phyloP scores from a whole-genome alignment of 2,797 vertebrate species.

The Eulemur mongoz region DNA sequence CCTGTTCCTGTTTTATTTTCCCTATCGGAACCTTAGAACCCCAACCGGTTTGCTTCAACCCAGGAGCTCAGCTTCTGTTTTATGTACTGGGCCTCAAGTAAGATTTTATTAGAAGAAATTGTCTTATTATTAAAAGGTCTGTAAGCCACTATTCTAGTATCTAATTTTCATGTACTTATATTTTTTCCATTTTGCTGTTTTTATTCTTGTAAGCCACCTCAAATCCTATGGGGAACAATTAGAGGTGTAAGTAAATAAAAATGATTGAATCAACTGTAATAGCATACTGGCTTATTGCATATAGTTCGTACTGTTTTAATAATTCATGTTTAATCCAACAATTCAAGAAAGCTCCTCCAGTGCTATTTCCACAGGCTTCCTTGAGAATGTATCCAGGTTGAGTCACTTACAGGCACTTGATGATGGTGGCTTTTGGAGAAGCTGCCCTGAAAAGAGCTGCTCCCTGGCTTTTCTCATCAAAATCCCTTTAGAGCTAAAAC shows the following conservation, averaged over 20 bases:
- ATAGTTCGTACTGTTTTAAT: not conserved
- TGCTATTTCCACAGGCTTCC: not conserved
- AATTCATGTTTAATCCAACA: not conserved
- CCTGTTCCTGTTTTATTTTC: conserved; percentile 6
- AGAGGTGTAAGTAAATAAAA: not conserved
- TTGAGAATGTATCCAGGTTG: not conserved
- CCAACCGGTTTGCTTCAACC: not conserved
- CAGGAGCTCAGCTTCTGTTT: not conserved
- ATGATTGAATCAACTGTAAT: not conserved
- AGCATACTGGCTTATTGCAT: not conserved
- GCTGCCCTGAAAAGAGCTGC: not conserved
- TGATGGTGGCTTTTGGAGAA: not conserved
- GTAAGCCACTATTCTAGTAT: not conserved
- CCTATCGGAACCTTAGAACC: not conserved
- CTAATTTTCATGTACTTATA: not conserved
- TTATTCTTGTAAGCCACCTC: not conserved
- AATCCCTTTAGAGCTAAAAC: not conserved
- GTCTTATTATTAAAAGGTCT: not conserved
- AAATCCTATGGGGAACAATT: not conserved
- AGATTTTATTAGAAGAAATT: not conserved
- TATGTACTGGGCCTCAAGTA: not conserved
- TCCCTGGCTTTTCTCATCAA: not conserved
- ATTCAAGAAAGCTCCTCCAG: not conserved
- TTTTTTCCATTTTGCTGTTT: not conserved
- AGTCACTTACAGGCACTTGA: not conserved